Conservation (phyloP, 2,888 invertebrate species). For the Yponomeuta evonymella region DNA sequence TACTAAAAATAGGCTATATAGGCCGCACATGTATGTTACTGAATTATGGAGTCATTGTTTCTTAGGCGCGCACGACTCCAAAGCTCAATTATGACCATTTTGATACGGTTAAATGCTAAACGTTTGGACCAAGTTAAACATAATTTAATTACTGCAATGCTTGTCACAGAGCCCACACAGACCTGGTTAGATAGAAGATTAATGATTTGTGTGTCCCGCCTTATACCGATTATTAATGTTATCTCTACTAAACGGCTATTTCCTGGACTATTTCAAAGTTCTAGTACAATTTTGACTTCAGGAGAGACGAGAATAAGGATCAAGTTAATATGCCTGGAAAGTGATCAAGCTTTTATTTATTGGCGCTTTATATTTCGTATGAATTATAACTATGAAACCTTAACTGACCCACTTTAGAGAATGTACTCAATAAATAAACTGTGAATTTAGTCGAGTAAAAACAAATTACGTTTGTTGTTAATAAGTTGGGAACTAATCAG, state of each 20-base stretch:
- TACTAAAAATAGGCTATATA: too few species aligned
- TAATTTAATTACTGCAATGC: constrained; percentile 66
- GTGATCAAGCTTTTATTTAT: not conserved
- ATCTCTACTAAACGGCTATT: constrained; percentile 11
- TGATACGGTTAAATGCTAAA: constrained; percentile 60
- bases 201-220: constrained; percentile 47
- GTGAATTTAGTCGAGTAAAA: not conserved
- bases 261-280: not conserved
- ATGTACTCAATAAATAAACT: not conserved
- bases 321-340: not conserved
- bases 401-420: not conserved
- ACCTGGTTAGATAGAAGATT: constrained; percentile 61
- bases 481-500: not conserved
- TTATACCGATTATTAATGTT: constrained; percentile 16
- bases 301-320: not conserved
- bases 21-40: too few species aligned
- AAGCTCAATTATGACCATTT: constrained; percentile 38
- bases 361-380: not conserved
- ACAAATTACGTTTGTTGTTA: not conserved
- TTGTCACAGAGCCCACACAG: constrained; percentile 65
- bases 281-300: not conserved
- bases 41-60: too few species aligned
- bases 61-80: constrained; percentile 27
- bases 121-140: constrained; percentile 47
- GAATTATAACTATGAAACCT: not conserved